Evolutionary conservation across 2,797 vertebrate species (phyloP), one percentile per base, ranked within the genome.

Genomic region (Alcedo quadribrachys): DNA sequence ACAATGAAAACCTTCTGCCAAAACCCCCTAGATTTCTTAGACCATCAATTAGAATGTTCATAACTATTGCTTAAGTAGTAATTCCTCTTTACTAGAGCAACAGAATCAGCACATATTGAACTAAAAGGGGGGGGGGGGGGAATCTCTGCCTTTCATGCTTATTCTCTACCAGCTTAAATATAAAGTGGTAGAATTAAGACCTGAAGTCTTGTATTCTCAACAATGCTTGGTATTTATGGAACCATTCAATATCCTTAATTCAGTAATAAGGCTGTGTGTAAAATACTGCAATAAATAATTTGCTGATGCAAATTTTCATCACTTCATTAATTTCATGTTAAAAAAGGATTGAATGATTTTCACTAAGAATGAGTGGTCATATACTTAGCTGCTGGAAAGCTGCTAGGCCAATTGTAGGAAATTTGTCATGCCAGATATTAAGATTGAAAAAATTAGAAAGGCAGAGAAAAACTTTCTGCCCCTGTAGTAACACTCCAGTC

Each of bases 221-320:
- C 53, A 92, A 43, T 20, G 15, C n/a, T 85, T 90, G 27, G 22
- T 57, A 92, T 95, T 93, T 93, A 94, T 91, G 68, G 63, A 92
- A 76, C 42, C 45, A 67, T 89, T 90, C 84, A 69, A 58, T 80
- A 63, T 32, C 46, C 70, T 81, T 77, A 91, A 84, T 84, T 90
- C 75, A 60, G 42, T 24, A 86, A 17, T 55, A 90, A 71, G 28
- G 7, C 75, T 75, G 53, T 58, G 58, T 37, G 43, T 42, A 74
- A 90, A 77, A 86, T 63, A 60, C 40, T 67, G 45, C 46, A 25
- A 90, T 86, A 93, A 93, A 92, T 87, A 54, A 73, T 85, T 77
- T 42, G 81, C 88, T 94, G 88, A 94, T 71, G 90, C 60, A 92
- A 87, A 92, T 92, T 92, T 88, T 91, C 90, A 91, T 87, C 84